phyloP scores from a whole-genome alignment of 2,888 invertebrate genomes.

The Latrodectus elegans region DNA sequence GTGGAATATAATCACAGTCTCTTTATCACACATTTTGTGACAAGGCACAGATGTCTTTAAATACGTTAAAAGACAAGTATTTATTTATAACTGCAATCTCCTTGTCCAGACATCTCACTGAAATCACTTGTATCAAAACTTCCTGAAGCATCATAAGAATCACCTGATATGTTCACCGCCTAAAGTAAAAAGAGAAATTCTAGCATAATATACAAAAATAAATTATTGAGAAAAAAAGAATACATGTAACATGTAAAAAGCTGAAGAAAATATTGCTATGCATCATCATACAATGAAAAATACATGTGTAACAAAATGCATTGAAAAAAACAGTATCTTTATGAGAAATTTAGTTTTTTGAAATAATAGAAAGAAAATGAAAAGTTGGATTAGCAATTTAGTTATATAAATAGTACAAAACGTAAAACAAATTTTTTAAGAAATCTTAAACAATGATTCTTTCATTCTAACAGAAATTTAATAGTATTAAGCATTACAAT shows the following conservation, averaged over 20 bases:
- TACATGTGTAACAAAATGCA: no score
- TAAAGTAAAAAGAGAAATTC: slow-evolving; percentile 4
- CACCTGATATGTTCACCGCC: slow-evolving; percentile 52
- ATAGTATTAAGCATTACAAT: no score
- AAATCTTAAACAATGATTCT: no score
- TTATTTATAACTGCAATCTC: slow-evolving; percentile 28
- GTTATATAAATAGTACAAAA: no score
- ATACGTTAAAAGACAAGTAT: slow-evolving; percentile 3
- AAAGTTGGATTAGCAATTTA: no score
- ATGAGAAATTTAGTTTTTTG: no score
- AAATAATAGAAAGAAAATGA: no score
- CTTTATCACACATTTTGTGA: slow-evolving; percentile 56
- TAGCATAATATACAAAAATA: neutral
- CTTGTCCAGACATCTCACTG: slow-evolving; percentile 31
- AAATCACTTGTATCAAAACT: slow-evolving; percentile 56
- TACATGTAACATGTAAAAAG: neutral
- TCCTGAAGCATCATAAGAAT: slow-evolving; percentile 40
- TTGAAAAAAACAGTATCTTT: no score
- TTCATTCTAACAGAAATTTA: no score
- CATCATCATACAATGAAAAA: neutral
- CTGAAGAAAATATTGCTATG: neutral
- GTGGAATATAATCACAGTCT: slow-evolving; percentile 50
- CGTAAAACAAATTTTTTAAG: no score
- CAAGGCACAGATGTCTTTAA: slow-evolving; percentile 58
- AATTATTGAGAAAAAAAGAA: neutral